Percentiles rank a stretch among this genome's conserved stretches.
These are phyloP conservation scores for Pachypeltis micranthus DNA, from an alignment of 1,140 invertebrate species.

Conservation along the genomic window DNA sequence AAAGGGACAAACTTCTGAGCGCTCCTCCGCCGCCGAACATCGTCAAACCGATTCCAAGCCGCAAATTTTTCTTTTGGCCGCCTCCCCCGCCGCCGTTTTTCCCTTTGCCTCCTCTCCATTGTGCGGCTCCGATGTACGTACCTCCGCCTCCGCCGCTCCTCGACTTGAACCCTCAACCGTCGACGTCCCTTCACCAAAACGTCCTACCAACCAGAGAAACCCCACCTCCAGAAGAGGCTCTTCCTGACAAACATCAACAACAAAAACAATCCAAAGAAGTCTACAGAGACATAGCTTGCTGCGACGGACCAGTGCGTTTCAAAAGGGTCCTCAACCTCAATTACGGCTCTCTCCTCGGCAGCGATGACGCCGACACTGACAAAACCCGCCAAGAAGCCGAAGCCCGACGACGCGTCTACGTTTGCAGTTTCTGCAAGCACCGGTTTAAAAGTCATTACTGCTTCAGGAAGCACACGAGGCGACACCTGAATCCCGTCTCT, in stretches of 20 bases:
- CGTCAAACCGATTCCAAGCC: constrained; percentile 38
- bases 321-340: constrained; percentile 64
- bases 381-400: constrained; percentile 4
- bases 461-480: constrained; percentile 63
- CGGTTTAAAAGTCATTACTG: constrained; percentile 72
- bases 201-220: neutral
- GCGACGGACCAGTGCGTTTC: constrained; percentile 75
- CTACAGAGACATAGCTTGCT: constrained; percentile 70
- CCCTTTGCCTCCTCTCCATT: constrained; percentile 29
- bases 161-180: constrained; percentile 17
- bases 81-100: constrained; percentile 30
- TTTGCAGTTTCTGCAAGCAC: constrained; percentile 64
- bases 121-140: constrained; percentile 22
- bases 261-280: constrained; percentile 34
- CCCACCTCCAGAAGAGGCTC: constrained; percentile 5
- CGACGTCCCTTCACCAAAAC: neutral
- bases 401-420: constrained; percentile 40
- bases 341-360: constrained; percentile 38
- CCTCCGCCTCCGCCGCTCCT: constrained; percentile 1
- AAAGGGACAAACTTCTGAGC: constrained; percentile 17
- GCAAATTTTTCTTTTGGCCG: constrained; percentile 33
- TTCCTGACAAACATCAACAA: neutral
- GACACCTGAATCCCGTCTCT: constrained; percentile 46
- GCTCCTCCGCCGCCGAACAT: constrained; percentile 26
- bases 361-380: neutral